Evolutionary conservation across 2,888 invertebrate species (phyloP).

Genomic region (Drosophila monieri): DNA sequence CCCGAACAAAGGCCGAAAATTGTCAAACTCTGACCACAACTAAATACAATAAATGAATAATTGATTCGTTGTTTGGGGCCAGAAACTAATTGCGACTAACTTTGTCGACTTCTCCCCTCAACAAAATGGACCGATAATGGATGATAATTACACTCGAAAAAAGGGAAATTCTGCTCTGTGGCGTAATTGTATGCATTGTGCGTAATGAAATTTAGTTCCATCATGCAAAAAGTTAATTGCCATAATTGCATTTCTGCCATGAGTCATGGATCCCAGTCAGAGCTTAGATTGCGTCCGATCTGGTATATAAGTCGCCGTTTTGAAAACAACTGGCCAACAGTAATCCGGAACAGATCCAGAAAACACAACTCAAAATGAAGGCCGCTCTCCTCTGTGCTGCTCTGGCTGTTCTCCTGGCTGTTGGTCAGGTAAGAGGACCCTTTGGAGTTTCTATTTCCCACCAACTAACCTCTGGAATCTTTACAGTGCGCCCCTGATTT

Average conservation of each 20-base stretch:
- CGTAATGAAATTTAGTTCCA: slow-evolving; percentile 63
- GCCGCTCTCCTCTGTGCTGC: slow-evolving; percentile 47
- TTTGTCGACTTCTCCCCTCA: slow-evolving; percentile 23
- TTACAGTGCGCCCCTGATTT: slow-evolving; percentile 56
- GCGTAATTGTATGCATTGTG: slow-evolving; percentile 65
- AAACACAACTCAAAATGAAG: slow-evolving; percentile 50
- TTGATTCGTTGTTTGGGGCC: slow-evolving; percentile 66
- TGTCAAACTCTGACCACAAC: slow-evolving; percentile 39
- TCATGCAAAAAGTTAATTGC: slow-evolving; percentile 62
- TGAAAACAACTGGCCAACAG: slow-evolving; percentile 17
- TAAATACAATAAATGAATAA: slow-evolving; percentile 59
- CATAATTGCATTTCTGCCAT: slow-evolving; percentile 52
- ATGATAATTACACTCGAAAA: slow-evolving; percentile 55
- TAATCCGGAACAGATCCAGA: slow-evolving; percentile 16
- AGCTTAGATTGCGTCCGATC: slow-evolving; percentile 12
- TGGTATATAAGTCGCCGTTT: slow-evolving; percentile 52
- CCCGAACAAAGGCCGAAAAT: slow-evolving; percentile 60
- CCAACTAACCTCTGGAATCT: not conserved
- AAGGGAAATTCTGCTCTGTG: slow-evolving; percentile 49
- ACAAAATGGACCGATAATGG: slow-evolving; percentile 29
- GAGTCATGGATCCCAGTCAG: not conserved
- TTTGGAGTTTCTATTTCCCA: not conserved
- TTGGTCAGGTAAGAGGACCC: slow-evolving; percentile 59
- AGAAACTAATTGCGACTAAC: slow-evolving; percentile 62
- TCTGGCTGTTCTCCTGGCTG: slow-evolving; percentile 46